Base-by-base conservation (phyloP, 2,113 vertebrate species). In the Mesembrinibis cayennensis region DNA sequence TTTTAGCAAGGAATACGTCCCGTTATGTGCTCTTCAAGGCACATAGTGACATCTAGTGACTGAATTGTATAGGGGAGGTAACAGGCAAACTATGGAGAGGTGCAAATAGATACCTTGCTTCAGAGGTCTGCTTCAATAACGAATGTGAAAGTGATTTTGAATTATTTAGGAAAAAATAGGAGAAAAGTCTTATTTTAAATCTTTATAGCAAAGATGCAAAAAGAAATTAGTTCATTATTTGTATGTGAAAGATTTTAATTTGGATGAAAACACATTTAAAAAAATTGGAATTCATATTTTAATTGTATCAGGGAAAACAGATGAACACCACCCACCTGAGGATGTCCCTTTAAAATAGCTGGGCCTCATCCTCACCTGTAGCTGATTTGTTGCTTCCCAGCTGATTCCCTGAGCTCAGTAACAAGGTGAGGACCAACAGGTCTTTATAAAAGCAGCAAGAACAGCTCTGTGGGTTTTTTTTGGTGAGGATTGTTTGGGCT, bases 391-490 rank as follows among this genome's bases (percentile, higher is more conserved):
- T 56, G 29, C 16, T 65, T 58, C 73, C 55, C 53, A 78, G 63
- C 53, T 47, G 49, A 7, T 56, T 45, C 27, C 22, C 32, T 34
- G 72, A 38, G 23, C 49, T 52, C 52, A 22, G 25, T 4, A 20
- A 71, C 15, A n/a, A 80, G n/a, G 44, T 26, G 58, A 56, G 42
- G 65, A 44, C 36, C 10, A 56, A 20, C 4, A 2, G 29, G 36
- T 30, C 40, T 11, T 30, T 10, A 44, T 53, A 85, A 81, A 84
- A 81, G 50, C 53, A 84, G 21, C 23, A 45, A 18, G 50, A 58
- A 19, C 0, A 42, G 38, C 1, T 12, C 4, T 16, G 3, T 0
- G 16, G 25, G 27, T 1, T 2, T 10, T 18, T 18, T 42, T n/a
- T 47, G 32, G 16, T 9, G 20, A 10, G 61, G 15, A 11, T 18